Percentiles rank a stretch among this genome's conserved stretches.
Conservation (phyloP, 2,797 vertebrate genomes). For the Pseudochirops corinnae region DNA sequence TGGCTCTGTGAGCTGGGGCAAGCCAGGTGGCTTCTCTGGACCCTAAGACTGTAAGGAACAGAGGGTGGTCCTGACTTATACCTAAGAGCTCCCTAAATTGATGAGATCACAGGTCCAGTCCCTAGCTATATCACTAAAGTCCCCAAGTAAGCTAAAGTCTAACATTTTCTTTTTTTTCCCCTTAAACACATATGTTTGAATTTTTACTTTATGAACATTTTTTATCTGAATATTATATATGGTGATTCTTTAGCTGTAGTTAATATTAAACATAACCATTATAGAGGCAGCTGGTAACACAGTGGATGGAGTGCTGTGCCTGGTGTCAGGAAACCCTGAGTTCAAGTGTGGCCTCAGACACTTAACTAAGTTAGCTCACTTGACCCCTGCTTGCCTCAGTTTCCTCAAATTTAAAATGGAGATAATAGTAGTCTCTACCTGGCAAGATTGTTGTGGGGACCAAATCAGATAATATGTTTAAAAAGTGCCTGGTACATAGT, state of each 20-base stretch:
- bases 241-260: neutral
- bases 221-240: slow-evolving; percentile 3
- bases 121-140: neutral
- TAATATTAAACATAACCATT: neutral
- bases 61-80: neutral
- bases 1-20: neutral
- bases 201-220: neutral
- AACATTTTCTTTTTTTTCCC: slow-evolving; percentile 19
- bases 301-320: neutral
- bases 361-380: neutral
- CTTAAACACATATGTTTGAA: slow-evolving; percentile 33
- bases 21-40: neutral
- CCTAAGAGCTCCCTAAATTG: neutral
- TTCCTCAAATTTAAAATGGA: neutral
- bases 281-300: neutral
- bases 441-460: neutral
- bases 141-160: neutral
- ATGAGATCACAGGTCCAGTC: neutral
- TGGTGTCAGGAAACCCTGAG: neutral
- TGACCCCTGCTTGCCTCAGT: neutral
- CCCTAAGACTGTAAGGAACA: neutral
- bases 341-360: neutral
- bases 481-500: accelerated
- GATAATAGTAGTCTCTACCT: neutral
- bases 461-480: neutral